A percentile compares a stretch with the other conserved stretches of the same genome.
These are phyloP conservation scores for Falcaria lacertinaria DNA, from an alignment of 2,888 invertebrate genomes.

Conservation along the genomic window DNA sequence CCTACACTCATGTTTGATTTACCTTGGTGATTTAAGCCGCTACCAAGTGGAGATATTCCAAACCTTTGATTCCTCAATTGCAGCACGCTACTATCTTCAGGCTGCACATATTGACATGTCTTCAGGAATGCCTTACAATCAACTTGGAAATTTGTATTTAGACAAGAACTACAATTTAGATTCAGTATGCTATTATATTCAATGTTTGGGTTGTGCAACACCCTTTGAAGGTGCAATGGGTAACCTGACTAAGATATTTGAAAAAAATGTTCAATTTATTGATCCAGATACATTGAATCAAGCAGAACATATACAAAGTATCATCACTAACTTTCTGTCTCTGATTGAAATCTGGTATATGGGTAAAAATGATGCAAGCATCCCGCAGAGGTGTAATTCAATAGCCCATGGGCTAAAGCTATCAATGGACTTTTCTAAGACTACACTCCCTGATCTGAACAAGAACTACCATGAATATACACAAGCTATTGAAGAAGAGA, in stretches of 20 bases:
- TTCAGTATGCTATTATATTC: constrained; percentile 93
- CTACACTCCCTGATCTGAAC: constrained; percentile 72
- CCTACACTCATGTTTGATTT: constrained; percentile 91
- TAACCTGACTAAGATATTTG: constrained; percentile 88
- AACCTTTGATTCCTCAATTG: constrained; percentile 82
- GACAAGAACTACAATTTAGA: constrained; percentile 90
- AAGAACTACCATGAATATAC: constrained; percentile 73
- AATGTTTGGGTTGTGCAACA: constrained; percentile 87
- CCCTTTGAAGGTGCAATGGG: constrained; percentile 95
- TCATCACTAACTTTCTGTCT: constrained; percentile 73
- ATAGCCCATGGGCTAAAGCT: constrained; percentile 87
- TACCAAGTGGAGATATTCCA: constrained; percentile 90
- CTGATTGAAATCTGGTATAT: constrained; percentile 83
- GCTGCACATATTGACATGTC: constrained; percentile 88
- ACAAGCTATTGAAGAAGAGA: constrained; percentile 72
- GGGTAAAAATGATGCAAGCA: constrained; percentile 81
- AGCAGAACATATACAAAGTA: constrained; percentile 70
- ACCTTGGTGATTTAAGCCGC: constrained; percentile 93
- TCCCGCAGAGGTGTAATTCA: constrained; percentile 83
- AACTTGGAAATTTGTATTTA: constrained; percentile 92
- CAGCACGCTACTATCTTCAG: constrained; percentile 92
- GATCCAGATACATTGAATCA: constrained; percentile 64
- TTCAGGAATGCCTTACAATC: constrained; percentile 96
- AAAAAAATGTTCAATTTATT: constrained; percentile 82
- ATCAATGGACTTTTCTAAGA: constrained; percentile 80